Evolutionary conservation across 2,797 vertebrate genomes (phyloP), one percentile per base, ranked within the genome.

Genomic region (Pempheris klunzingeri): DNA sequence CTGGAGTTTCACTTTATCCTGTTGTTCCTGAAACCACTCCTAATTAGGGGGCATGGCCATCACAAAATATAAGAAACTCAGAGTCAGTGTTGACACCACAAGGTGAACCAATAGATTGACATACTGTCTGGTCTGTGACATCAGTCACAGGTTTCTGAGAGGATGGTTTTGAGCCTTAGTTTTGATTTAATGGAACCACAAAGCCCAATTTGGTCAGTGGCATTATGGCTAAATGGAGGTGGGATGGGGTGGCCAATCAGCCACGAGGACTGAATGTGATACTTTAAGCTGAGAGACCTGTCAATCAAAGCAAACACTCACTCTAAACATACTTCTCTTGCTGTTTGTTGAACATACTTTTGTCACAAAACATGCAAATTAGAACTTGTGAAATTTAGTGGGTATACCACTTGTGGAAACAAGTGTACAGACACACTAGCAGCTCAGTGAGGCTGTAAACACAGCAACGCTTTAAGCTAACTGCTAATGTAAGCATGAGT

Each of bases 1-100:
- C 44, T 67, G 43, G 47, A 70, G 66, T 71, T 83, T 75, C 30
- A 62, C 50, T 58, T 53, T 13, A 57, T 50, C 49, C 55, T 52
- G 61, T 49, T 8, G 54, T 62, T 67, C 9, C 52, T 38, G 9
- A 68, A 59, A 68, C 39, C 1, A 22, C 50, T 54, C 6, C 18
- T 66, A 61, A 65, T 68, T 38, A 20, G n/a, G 5, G 8, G 32
- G 0, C 3, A 1, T 3, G 28, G 30, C 24, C 66, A 58, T 74
- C n/a, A 18, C 46, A 50, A 34, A 43, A 46, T 52, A 11, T n/a
- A 30, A 49, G n/a, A 41, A 61, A 49, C 39, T 68, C 26, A 26
- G 30, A 59, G 36, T 53, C 32, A 34, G 30, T 57, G 47, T 26
- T 54, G 57, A 49, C 3, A 15, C 52, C 20, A 64, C 11, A 54